Conservation (phyloP, 2,113 vertebrate species). For the Pica pica region DNA sequence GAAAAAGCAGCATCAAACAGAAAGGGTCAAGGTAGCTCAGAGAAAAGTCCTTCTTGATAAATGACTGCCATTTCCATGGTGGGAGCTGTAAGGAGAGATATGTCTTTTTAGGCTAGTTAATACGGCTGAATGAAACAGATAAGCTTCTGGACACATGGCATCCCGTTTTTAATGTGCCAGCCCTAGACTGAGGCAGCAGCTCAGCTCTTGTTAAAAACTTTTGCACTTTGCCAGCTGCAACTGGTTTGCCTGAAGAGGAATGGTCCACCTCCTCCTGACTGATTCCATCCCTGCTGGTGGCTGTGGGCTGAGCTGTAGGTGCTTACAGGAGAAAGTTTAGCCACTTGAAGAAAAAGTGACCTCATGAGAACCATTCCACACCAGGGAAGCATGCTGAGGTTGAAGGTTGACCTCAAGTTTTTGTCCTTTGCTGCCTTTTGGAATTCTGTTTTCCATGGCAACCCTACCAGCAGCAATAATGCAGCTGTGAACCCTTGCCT, state of each 20-base stretch:
- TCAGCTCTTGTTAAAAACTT: neutral
- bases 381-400: neutral
- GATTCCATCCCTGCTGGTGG: neutral
- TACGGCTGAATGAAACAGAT: constrained; percentile 39
- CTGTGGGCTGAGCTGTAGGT: neutral
- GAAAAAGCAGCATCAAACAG: neutral
- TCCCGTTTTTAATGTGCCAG: neutral
- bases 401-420: neutral
- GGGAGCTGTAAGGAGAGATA: constrained; percentile 33
- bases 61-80: constrained; percentile 7
- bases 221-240: neutral
- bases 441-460: neutral
- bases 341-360: neutral
- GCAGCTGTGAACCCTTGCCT: neutral
- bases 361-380: neutral
- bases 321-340: neutral
- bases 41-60: constrained; percentile 24
- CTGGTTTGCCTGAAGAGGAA: neutral
- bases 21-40: constrained; percentile 6
- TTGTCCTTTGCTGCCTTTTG: neutral
- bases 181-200: neutral
- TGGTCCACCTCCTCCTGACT: neutral
- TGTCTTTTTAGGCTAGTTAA: neutral
- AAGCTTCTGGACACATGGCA: neutral
- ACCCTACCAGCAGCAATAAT: neutral